phyloP scores from a whole-genome alignment of 2,797 vertebrate species.

The Brachyrhaphis roseni region DNA sequence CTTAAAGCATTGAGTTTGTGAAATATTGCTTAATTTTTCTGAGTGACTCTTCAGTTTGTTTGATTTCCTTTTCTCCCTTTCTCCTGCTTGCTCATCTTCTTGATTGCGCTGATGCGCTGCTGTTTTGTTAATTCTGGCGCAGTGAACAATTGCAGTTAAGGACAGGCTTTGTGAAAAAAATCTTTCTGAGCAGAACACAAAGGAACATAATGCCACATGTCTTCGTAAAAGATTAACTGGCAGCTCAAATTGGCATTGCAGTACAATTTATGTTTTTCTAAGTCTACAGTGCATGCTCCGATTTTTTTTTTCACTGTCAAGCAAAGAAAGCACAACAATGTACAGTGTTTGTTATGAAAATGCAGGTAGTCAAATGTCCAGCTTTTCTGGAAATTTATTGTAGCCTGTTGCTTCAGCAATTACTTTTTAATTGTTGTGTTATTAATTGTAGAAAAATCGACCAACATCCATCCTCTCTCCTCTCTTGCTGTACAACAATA shows the following conservation, averaged over 20 bases:
- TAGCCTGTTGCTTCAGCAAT: background rate
- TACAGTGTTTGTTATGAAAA: background rate
- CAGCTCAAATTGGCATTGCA: background rate
- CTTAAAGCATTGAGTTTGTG: constrained; percentile 10
- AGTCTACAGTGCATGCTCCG: background rate
- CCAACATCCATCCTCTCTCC: background rate
- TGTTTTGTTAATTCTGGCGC: constrained; percentile 21
- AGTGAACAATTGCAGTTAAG: constrained; percentile 9
- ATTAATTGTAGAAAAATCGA: background rate
- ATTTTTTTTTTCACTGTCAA: background rate
- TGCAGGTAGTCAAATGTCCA: background rate
- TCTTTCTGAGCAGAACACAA: constrained; percentile 22
- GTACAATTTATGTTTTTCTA: background rate
- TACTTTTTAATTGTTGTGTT: background rate
- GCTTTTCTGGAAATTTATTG: background rate
- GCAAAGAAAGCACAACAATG: background rate
- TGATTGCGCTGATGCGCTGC: constrained; percentile 11
- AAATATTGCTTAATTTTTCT: background rate
- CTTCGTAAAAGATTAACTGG: constrained; percentile 9
- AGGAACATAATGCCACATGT: background rate
- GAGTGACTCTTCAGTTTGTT: background rate
- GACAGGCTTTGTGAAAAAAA: constrained; percentile 10
- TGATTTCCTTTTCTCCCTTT: background rate
- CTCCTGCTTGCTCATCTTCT: constrained; percentile 8
- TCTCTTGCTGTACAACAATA: background rate